Evolutionary conservation across 2,797 vertebrate genomes (phyloP).

Genomic region (Pitangus sulphuratus): DNA sequence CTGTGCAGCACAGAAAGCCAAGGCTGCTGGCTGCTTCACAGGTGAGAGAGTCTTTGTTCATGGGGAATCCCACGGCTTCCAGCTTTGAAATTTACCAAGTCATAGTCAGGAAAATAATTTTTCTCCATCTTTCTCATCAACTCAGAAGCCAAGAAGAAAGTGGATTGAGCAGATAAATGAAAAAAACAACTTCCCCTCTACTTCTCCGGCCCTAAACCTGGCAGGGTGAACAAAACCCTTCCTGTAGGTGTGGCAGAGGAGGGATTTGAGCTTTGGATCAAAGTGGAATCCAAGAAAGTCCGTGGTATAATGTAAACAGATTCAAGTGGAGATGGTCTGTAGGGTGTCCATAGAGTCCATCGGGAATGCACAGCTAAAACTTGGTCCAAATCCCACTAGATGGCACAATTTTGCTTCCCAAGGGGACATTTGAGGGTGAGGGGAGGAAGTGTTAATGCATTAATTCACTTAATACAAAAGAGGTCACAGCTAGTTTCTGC

Average conservation of each 20-base stretch:
- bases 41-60: rapidly evolving
- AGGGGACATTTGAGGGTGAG: rapidly evolving
- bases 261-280: background rate
- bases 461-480: background rate
- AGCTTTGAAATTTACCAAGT: background rate
- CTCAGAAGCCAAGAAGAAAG: background rate
- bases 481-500: background rate
- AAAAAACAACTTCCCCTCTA: background rate
- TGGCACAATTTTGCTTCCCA: constrained; percentile 10
- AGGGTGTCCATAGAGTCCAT: rapidly evolving
- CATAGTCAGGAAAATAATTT: background rate
- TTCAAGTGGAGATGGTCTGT: background rate
- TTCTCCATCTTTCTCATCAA: background rate
- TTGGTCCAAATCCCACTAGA: constrained; percentile 10
- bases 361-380: background rate
- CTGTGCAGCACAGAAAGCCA: background rate
- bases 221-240: background rate
- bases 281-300: background rate
- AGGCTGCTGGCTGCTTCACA: background rate
- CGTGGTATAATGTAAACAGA: background rate
- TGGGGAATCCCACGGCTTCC: rapidly evolving
- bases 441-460: background rate
- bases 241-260: background rate
- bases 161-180: background rate
- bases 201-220: background rate